Percentiles rank a stretch among this genome's conserved stretches.
Evolutionary conservation across 2,888 invertebrate species (phyloP).

Genomic region (Cancer borealis): DNA sequence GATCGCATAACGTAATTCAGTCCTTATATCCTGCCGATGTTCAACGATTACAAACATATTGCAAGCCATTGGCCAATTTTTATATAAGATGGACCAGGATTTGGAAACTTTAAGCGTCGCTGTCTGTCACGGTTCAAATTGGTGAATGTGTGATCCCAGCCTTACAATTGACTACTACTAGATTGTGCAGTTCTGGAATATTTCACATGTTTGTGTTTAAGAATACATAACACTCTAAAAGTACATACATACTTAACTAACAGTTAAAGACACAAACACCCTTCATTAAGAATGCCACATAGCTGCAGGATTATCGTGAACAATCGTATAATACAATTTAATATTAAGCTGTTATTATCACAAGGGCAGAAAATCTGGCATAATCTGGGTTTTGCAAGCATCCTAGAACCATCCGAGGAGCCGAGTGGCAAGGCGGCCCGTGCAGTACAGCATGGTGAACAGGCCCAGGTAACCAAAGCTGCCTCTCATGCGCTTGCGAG

Average conservation of each 20-base stretch:
- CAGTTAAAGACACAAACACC: background rate
- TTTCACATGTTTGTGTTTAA: background rate
- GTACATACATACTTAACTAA: background rate
- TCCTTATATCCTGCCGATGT: too few relatives aligned
- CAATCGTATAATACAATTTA: background rate
- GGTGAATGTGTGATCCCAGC: too few relatives aligned
- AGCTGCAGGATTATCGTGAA: background rate
- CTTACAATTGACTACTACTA: background rate
- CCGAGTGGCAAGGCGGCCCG: constrained; percentile 78
- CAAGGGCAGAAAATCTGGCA: background rate
- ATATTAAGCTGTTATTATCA: background rate
- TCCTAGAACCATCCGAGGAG: constrained; percentile 78
- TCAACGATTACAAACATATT: too few relatives aligned
- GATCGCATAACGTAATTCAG: too few relatives aligned
- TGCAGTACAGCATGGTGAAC: constrained; percentile 79
- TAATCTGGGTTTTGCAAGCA: background rate
- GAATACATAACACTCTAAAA: background rate
- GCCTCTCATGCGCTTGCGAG: constrained; percentile 79
- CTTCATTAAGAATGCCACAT: background rate
- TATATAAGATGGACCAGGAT: too few relatives aligned
- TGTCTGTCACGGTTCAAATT: too few relatives aligned
- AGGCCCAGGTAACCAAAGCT: constrained; percentile 79
- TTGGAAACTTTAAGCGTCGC: too few relatives aligned
- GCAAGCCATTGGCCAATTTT: too few relatives aligned
- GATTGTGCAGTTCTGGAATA: background rate